A percentile compares a stretch with the other conserved stretches of the same genome.
Evolutionary conservation across 1,140 invertebrate species (phyloP).

Genomic region (Tetramorium parvispinum): DNA sequence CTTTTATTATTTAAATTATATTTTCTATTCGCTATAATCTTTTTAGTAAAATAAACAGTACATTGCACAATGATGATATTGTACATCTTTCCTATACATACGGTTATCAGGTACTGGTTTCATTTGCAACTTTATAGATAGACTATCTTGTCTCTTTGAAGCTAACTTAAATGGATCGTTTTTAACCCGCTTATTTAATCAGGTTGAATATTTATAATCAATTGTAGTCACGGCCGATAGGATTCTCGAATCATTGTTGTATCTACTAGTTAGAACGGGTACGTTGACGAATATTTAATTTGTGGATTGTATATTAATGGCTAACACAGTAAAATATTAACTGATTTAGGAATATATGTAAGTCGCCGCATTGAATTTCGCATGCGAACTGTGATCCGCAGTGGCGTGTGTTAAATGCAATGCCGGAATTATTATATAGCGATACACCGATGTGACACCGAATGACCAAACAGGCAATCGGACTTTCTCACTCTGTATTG

Average conservation of each 20-base stretch:
- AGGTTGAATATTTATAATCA: background rate
- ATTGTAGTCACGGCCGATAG: background rate
- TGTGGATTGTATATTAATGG: conserved; percentile 5
- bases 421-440: background rate
- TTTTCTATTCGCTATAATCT: background rate
- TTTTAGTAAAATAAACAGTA: background rate
- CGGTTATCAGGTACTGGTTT: background rate
- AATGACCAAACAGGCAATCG: background rate
- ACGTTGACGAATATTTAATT: conserved; percentile 15
- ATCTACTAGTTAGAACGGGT: conserved; percentile 18
- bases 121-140: background rate
- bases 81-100: background rate
- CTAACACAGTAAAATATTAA: background rate
- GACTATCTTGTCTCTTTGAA: background rate
- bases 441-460: background rate
- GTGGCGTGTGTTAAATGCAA: background rate
- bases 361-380: background rate
- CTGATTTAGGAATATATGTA: background rate
- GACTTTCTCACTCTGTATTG: conserved; percentile 34
- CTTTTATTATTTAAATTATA: background rate
- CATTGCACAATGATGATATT: background rate
- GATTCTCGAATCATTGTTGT: background rate
- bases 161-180: background rate
- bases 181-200: conserved; percentile 7
- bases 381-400: background rate